These are phyloP conservation scores for Sarcoramphus papa DNA, from an alignment of 2,797 vertebrate species.

Conservation along the genomic window DNA sequence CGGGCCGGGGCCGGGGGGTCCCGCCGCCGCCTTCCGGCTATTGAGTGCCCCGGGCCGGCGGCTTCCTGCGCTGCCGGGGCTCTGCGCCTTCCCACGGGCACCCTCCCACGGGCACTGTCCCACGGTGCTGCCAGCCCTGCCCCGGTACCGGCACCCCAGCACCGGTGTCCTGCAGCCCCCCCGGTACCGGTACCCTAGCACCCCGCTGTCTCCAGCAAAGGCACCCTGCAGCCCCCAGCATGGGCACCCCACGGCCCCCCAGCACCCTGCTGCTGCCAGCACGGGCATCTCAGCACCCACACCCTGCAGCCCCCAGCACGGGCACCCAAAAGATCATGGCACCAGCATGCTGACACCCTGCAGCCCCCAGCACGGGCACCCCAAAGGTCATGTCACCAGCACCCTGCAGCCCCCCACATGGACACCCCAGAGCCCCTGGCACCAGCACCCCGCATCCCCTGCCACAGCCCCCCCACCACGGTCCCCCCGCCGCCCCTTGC, in stretches of 20 bases:
- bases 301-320: background rate
- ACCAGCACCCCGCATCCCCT: background rate
- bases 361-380: background rate
- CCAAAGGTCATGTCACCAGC: background rate
- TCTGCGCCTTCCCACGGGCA: background rate
- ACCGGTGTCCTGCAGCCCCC: background rate
- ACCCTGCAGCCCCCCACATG: background rate
- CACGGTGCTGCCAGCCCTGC: background rate
- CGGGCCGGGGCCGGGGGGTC: background rate
- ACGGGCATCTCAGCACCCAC: too few relatives aligned
- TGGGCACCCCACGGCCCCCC: background rate
- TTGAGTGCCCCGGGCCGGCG: background rate
- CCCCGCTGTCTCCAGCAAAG: too few relatives aligned
- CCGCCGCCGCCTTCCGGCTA: slow-evolving; percentile 1
- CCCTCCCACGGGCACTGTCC: background rate
- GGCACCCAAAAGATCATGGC: background rate
- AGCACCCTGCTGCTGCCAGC: background rate
- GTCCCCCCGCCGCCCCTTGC: too few relatives aligned
- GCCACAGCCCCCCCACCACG: too few relatives aligned
- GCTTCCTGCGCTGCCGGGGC: background rate
- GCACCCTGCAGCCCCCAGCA: background rate
- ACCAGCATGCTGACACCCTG: background rate
- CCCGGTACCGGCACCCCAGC: background rate
- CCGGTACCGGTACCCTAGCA: background rate
- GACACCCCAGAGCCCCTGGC: background rate